Percentiles rank a stretch among this genome's conserved stretches.
phyloP scores from a whole-genome alignment of 2,888 invertebrate genomes.

The Panzeria rudis region DNA sequence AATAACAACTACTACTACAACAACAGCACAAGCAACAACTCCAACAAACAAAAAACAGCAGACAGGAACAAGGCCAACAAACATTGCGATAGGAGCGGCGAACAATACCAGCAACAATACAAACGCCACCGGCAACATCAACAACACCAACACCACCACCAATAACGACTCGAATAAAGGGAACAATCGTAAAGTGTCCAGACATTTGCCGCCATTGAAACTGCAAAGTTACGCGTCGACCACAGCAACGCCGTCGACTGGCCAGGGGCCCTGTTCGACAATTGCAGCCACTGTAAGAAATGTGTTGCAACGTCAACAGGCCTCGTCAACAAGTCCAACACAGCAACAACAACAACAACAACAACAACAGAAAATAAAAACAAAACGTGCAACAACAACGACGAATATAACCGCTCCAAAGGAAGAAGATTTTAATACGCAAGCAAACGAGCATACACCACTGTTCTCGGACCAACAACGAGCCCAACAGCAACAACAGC shows the following conservation, averaged over 20 bases:
- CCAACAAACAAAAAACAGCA: conserved; percentile 32
- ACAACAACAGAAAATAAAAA: conserved; percentile 63
- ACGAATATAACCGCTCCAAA: conserved; percentile 70
- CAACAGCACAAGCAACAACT: conserved; percentile 23
- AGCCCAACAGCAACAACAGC: conserved; percentile 47
- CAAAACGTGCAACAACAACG: conserved; percentile 68
- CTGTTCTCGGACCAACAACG: conserved; percentile 72
- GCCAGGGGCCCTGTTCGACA: conserved; percentile 71
- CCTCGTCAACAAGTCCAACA: conserved; percentile 71
- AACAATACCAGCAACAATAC: conserved; percentile 7
- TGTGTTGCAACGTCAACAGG: conserved; percentile 79
- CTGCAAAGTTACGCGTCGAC: conserved; percentile 55
- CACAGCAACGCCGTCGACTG: conserved; percentile 55
- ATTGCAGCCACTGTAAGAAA: conserved; percentile 75
- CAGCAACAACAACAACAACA: conserved; percentile 68
- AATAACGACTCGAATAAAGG: conserved; percentile 54
- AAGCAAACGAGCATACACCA: conserved; percentile 79
- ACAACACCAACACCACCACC: conserved; percentile 28
- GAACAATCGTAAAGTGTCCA: conserved; percentile 57
- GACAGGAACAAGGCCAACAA: conserved; percentile 16
- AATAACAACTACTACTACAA: too few relatives aligned
- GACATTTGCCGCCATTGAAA: conserved; percentile 73
- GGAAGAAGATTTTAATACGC: conserved; percentile 70
- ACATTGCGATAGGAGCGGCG: conserved; percentile 27
- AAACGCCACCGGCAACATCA: conserved; percentile 25